Conservation (phyloP, 2,888 invertebrate genomes). For the Ormia ochracea region DNA sequence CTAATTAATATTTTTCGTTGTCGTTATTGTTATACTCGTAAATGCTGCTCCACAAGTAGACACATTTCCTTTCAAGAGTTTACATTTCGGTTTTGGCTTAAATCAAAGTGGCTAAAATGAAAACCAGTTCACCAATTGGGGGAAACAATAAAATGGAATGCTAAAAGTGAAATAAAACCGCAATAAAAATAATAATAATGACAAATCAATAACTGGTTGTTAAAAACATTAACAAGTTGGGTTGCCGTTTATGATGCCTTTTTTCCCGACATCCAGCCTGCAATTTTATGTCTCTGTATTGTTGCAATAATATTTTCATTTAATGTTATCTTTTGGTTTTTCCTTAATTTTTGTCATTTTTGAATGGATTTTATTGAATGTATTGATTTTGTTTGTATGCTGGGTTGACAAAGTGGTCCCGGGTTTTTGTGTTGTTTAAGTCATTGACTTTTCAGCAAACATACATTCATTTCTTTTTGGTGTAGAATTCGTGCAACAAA, state of each 20-base stretch:
- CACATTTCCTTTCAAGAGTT: background rate
- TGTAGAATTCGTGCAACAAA: background rate
- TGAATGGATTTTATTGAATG: constrained; percentile 30
- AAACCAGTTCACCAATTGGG: background rate
- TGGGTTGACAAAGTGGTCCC: background rate
- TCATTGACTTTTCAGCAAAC: constrained; percentile 43
- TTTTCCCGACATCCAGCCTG: background rate
- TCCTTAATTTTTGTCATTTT: constrained; percentile 14
- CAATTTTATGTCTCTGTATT: constrained; percentile 2
- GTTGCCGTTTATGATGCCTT: background rate
- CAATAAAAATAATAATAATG: background rate
- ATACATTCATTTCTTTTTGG: background rate
- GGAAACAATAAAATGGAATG: background rate
- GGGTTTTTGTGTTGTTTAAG: constrained; percentile 1
- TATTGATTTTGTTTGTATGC: constrained; percentile 13
- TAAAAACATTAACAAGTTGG: background rate
- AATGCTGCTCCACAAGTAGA: constrained; percentile 8
- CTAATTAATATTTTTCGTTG: constrained; percentile 15
- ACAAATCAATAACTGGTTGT: constrained; percentile 28
- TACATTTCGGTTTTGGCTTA: background rate
- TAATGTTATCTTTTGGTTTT: background rate
- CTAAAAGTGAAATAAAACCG: background rate
- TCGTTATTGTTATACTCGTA: background rate
- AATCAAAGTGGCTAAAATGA: background rate
- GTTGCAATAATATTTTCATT: background rate